Conservation (phyloP, 2,888 invertebrate species). For the Hyposoter dolosus region DNA sequence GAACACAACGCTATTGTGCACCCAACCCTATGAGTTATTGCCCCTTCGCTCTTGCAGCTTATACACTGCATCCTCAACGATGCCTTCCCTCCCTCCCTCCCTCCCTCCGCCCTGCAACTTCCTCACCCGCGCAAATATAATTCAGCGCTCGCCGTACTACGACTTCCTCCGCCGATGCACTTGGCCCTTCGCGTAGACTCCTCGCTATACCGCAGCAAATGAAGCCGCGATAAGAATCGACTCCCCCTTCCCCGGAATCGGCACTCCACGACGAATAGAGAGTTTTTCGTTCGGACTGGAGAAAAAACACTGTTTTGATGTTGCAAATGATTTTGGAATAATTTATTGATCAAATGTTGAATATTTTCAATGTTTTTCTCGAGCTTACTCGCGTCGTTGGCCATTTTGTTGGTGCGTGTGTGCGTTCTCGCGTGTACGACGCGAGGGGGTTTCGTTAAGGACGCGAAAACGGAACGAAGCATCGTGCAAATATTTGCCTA, state of each 20-base stretch:
- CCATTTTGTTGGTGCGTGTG: background rate
- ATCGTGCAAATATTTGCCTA: slow-evolving; percentile 1
- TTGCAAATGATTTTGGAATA: too few relatives aligned
- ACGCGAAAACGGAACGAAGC: background rate
- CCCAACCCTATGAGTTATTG: slow-evolving; percentile 82
- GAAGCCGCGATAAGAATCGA: background rate
- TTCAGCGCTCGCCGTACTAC: slow-evolving; percentile 79
- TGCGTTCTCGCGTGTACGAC: too few relatives aligned
- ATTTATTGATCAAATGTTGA: background rate
- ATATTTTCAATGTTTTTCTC: background rate
- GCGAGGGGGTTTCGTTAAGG: background rate
- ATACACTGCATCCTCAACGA: slow-evolving; percentile 62
- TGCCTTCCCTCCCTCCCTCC: slow-evolving; percentile 67
- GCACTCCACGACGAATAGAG: too few relatives aligned
- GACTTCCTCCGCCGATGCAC: slow-evolving; percentile 54
- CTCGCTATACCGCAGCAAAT: background rate
- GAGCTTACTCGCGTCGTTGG: background rate
- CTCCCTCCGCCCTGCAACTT: slow-evolving; percentile 67
- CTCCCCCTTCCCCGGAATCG: background rate
- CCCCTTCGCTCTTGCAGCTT: slow-evolving; percentile 78
- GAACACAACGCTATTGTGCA: slow-evolving; percentile 83
- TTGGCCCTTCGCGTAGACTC: background rate
- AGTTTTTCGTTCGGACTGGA: too few relatives aligned
- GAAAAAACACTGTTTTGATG: too few relatives aligned
- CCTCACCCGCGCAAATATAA: slow-evolving; percentile 77